Evolutionary conservation across 1,140 invertebrate species (phyloP).

Genomic region (Drosophila saltans): DNA sequence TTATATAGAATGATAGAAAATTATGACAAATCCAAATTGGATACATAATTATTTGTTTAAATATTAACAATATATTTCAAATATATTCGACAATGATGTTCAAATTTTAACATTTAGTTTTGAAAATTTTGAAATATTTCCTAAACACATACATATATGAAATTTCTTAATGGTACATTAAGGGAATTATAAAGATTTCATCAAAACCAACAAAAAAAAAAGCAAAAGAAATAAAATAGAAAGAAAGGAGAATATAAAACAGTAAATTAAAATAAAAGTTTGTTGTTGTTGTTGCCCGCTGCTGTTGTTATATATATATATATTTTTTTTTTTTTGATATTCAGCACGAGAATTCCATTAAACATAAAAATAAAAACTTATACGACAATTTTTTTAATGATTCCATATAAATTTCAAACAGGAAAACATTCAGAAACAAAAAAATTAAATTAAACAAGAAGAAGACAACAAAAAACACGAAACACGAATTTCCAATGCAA

Average conservation of each 20-base stretch:
- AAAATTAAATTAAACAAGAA: conserved; percentile 10
- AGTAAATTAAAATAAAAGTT: conserved; percentile 47
- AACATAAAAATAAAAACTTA: conserved; percentile 19
- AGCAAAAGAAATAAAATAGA: conserved; percentile 16
- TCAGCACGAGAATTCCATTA: conserved; percentile 53
- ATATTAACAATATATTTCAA: background rate
- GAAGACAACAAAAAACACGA: conserved; percentile 15
- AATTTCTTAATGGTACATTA: conserved; percentile 14
- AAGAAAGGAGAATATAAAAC: conserved; percentile 37
- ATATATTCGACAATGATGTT: background rate
- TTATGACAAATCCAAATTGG: background rate
- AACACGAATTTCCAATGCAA: background rate
- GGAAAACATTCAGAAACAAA: conserved; percentile 25
- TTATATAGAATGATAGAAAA: background rate
- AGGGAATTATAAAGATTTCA: conserved; percentile 10
- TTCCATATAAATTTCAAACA: conserved; percentile 24
- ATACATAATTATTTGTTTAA: background rate
- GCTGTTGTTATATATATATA: background rate
- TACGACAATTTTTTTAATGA: conserved; percentile 17
- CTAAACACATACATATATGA: background rate
- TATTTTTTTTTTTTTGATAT: conserved; percentile 39
- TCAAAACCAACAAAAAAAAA: background rate
- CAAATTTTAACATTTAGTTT: background rate
- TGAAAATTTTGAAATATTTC: background rate
- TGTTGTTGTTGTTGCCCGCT: background rate